Evolutionary conservation across 2,888 invertebrate species (phyloP).

Genomic region (Drosophila differens): DNA sequence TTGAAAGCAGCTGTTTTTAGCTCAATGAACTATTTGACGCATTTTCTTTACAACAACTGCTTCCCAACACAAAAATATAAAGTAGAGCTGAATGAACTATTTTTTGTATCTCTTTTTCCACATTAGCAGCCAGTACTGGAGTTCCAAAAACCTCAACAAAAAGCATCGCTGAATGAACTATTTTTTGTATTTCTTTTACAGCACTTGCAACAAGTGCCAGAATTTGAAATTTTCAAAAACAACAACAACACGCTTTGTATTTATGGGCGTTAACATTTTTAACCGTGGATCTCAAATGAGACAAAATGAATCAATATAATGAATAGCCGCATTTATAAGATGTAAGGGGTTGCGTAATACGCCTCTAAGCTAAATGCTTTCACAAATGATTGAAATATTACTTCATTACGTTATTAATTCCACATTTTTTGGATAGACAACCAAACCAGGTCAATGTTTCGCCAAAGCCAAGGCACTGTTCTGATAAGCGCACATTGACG

Average conservation of each 20-base stretch:
- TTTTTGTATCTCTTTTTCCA: neutral
- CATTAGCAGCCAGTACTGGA: neutral
- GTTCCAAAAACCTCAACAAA: neutral
- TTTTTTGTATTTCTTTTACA: neutral
- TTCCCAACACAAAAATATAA: neutral
- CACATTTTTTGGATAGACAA: conserved; percentile 5
- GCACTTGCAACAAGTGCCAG: conserved; percentile 7
- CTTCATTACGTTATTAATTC: conserved; percentile 10
- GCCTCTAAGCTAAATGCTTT: neutral
- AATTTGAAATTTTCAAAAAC: conserved; percentile 7
- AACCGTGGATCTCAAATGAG: neutral
- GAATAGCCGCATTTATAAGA: conserved; percentile 6
- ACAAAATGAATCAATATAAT: conserved; percentile 6
- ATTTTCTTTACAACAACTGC: neutral
- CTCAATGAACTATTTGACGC: neutral
- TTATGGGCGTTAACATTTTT: neutral
- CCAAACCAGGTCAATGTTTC: conserved; percentile 61
- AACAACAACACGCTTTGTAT: conserved; percentile 1
- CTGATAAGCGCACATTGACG: conserved; percentile 46
- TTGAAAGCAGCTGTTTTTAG: neutral
- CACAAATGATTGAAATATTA: conserved; percentile 5
- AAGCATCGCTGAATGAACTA: neutral
- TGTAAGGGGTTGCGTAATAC: neutral
- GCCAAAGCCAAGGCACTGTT: conserved; percentile 42
- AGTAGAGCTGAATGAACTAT: neutral